Conservation (phyloP, 2,888 invertebrate species). For the Cephus spinipes region DNA sequence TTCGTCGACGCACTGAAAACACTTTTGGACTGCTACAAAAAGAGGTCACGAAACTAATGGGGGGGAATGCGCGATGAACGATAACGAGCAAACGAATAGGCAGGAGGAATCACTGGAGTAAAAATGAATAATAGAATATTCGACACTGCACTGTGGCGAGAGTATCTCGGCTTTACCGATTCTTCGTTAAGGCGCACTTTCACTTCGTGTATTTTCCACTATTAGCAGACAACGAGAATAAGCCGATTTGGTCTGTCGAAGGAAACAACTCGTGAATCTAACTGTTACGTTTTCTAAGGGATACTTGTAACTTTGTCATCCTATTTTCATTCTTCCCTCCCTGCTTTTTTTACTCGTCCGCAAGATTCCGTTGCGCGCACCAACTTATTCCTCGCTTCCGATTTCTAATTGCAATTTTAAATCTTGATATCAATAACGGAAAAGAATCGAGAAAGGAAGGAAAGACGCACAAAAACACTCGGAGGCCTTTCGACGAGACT, state of each 20-base stretch:
- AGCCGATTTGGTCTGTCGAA: neutral
- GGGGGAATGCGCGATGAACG: neutral
- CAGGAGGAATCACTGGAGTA: neutral
- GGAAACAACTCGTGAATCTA: neutral
- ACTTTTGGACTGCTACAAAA: neutral
- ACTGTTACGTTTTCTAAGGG: neutral
- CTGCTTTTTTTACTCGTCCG: neutral
- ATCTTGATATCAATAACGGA: neutral
- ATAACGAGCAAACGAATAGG: neutral
- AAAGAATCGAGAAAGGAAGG: neutral
- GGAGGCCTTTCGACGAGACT: neutral
- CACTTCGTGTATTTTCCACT: neutral
- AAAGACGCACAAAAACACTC: neutral
- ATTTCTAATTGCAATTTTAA: neutral
- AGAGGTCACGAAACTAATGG: neutral
- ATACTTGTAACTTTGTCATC: neutral
- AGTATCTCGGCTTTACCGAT: neutral
- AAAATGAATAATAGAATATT: neutral
- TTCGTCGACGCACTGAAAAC: neutral
- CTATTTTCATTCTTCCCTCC: slow-evolving; percentile 7
- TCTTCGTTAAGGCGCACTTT: neutral
- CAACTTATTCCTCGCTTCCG: neutral
- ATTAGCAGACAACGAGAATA: neutral
- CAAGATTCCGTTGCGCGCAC: neutral
- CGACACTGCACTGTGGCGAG: neutral